These are phyloP conservation scores for Malurus elegans DNA, from an alignment of 2,113 vertebrate species.

Conservation along the genomic window DNA sequence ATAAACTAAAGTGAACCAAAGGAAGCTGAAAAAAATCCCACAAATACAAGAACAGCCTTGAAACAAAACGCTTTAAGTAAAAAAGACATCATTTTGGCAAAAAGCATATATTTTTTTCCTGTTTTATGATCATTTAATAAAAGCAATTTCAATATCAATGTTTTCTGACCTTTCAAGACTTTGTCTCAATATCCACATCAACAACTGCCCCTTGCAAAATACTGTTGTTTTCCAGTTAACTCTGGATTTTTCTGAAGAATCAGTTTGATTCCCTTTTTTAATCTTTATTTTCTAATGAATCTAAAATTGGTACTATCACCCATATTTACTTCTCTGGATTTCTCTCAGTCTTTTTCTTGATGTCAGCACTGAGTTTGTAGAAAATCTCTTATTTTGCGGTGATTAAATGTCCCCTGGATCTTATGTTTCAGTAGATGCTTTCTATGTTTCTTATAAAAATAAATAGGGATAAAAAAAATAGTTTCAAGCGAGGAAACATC, in stretches of 20 bases:
- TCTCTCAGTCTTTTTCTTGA: not conserved
- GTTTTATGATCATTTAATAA: not conserved
- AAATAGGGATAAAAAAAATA: not conserved
- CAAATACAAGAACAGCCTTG: not conserved
- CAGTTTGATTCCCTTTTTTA: not conserved
- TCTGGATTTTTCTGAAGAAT: not conserved
- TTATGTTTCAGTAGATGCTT: not conserved
- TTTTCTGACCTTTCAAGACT: not conserved
- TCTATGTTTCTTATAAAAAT: not conserved
- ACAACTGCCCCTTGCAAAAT: not conserved
- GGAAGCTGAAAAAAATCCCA: fast-evolving
- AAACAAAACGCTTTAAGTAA: not conserved
- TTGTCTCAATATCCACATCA: not conserved
- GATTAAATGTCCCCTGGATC: not conserved
- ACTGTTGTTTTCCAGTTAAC: not conserved
- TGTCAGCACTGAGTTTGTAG: not conserved
- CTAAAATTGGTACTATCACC: not conserved
- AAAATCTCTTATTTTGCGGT: not conserved
- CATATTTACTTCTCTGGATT: not conserved
- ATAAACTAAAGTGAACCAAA: not conserved
- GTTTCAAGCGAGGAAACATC: not conserved
- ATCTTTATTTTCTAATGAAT: not conserved
- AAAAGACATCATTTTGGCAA: not conserved
- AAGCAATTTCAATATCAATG: not conserved
- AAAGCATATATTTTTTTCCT: not conserved